Evolutionary conservation across 2,888 invertebrate genomes (phyloP).

Genomic region (Caenorhabditis sp.): DNA sequence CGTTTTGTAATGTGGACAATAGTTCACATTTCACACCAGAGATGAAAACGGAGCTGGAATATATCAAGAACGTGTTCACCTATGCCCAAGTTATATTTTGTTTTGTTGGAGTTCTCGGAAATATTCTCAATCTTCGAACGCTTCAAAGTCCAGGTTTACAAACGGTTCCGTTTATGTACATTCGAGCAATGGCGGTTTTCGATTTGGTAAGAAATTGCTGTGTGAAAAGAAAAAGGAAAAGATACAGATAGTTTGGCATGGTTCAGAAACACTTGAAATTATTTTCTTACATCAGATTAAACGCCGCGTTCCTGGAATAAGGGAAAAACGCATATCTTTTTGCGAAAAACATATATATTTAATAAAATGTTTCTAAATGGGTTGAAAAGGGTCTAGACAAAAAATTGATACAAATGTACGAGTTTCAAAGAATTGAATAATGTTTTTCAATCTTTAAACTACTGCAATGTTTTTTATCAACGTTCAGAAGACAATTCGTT

Average conservation of each 20-base stretch:
- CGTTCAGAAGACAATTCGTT: too few species aligned
- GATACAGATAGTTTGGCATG: background rate
- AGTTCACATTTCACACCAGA: background rate
- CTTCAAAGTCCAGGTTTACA: constrained; percentile 82
- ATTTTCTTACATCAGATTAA: too few species aligned
- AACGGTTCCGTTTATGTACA: constrained; percentile 83
- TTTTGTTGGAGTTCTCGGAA: constrained; percentile 77
- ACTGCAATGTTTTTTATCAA: too few species aligned
- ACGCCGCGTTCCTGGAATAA: too few species aligned
- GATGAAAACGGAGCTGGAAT: constrained; percentile 4
- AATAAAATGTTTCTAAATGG: too few species aligned
- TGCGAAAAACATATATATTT: too few species aligned
- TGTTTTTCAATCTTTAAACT: too few species aligned
- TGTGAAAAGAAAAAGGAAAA: background rate
- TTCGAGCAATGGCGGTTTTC: constrained; percentile 81
- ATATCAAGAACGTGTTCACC: constrained; percentile 24
- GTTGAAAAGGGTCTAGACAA: too few species aligned
- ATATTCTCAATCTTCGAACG: constrained; percentile 82
- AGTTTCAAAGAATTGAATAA: too few species aligned
- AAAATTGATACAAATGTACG: too few species aligned
- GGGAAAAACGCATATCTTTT: too few species aligned
- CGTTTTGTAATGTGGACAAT: constrained; percentile 29
- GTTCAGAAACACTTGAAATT: background rate
- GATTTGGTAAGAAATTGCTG: constrained; percentile 75
- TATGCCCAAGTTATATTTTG: constrained; percentile 48